Evolutionary conservation across 2,888 invertebrate species (phyloP), one percentile per base, ranked within the genome.

Genomic region (Cylindroiulus punctatus): DNA sequence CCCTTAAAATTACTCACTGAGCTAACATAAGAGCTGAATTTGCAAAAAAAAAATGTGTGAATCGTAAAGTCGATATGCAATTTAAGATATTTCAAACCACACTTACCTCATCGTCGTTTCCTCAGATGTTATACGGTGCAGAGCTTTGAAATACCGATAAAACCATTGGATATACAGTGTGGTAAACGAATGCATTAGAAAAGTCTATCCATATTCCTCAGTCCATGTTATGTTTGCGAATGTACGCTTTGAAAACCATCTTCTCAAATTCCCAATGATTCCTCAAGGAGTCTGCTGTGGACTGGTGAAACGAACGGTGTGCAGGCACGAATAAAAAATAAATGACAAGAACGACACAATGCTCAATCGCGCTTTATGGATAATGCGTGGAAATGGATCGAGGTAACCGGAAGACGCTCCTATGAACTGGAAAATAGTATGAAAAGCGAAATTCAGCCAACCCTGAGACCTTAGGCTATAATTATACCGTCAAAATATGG

Each of bases 331-430:
- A 76, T 76, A 76, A 76, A 76, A 76, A 76, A 76, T 76, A 14
- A 76, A 76, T 76, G 76, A 8, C 26, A 76, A 76, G 2, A 30
- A 76, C 12, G 26, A 76, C 26, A 30, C 76, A 76, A 76, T 76
- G 76, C 76, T 76, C 76, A 76, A 76, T 76, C 76, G 76, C 30
- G 76, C 76, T 76, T 76, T 76, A 76, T 76, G 76, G 76, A 76
- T 76, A 76, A 76, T 30, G 76, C 76, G 76, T 76, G 76, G 76
- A 76, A 76, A 76, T 76, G 30, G 76, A 76, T 76, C 76, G 76
- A 76, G 76, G 76, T 76, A 76, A 76, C 76, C 76, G 76, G 76
- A 76, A 76, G 76, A 76, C 76, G 76, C 26, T 76, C 76, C 76
- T 76, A 76, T 76, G 76, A 76, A 76, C 76, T 76, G 76, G 76